Conservation (phyloP, 1,140 invertebrate species). For the Cherax destructor region DNA sequence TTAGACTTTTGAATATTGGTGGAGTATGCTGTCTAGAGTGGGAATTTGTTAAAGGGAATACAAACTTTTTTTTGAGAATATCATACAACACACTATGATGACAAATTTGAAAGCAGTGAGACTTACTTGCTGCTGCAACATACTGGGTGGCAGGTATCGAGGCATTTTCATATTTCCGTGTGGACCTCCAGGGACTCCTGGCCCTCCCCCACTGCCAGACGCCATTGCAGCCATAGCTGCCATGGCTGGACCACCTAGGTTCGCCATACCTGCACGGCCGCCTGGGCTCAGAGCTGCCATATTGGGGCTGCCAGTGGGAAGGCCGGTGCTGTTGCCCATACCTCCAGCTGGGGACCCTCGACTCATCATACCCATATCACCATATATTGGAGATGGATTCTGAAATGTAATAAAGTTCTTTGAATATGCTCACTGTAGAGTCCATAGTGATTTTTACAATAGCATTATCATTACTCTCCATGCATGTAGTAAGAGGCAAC, state of each 20-base stretch:
- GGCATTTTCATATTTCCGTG: slow-evolving; percentile 64
- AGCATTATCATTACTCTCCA: too few relatives aligned
- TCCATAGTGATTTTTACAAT: too few relatives aligned
- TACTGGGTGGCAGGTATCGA: slow-evolving; percentile 64
- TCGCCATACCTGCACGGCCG: slow-evolving; percentile 45
- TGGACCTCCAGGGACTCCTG: slow-evolving; percentile 20
- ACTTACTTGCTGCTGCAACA: slow-evolving; percentile 65
- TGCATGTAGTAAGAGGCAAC: too few relatives aligned
- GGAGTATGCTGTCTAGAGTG: too few relatives aligned
- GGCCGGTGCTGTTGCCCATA: slow-evolving; percentile 5
- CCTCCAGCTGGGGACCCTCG: slow-evolving; percentile 48
- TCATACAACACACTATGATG: too few relatives aligned
- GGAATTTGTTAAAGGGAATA: too few relatives aligned
- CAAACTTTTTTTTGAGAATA: too few relatives aligned
- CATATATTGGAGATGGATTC: slow-evolving; percentile 61
- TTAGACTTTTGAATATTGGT: too few relatives aligned
- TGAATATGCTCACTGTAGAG: too few relatives aligned
- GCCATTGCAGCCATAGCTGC: slow-evolving; percentile 71
- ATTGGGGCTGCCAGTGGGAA: slow-evolving; percentile 47
- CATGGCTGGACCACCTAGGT: slow-evolving; percentile 68
- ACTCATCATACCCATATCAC: slow-evolving; percentile 57
- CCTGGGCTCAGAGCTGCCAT: slow-evolving; percentile 63
- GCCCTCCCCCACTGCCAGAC: slow-evolving; percentile 46
- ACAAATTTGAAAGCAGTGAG: too few relatives aligned
- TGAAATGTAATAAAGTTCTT: slow-evolving; percentile 1